Percentiles rank a stretch among this genome's conserved stretches.
Evolutionary conservation across 92 coral and sea anemone species (phyloP).

Genomic region (Zoanthus sociatus): DNA sequence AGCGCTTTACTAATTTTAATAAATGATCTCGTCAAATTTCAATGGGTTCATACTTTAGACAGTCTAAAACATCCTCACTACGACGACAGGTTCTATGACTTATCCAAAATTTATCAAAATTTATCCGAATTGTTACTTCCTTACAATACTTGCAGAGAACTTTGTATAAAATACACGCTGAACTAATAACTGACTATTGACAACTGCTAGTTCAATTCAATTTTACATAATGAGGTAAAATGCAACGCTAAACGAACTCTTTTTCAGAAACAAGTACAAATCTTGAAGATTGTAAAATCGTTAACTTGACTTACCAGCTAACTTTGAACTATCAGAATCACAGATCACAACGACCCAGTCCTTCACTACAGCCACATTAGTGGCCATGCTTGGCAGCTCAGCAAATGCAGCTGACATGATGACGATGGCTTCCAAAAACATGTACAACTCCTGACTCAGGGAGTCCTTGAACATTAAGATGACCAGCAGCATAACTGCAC

Average conservation of each 20-base stretch:
- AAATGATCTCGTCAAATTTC: too few relatives aligned
- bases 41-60: too few relatives aligned
- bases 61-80: too few relatives aligned
- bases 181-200: too few relatives aligned
- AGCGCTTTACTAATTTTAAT: too few relatives aligned
- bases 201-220: too few relatives aligned
- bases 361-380: conserved; percentile 95
- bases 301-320: conserved; percentile 78
- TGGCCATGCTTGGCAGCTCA: conserved; percentile 90
- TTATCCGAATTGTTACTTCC: neutral
- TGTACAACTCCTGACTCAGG: conserved; percentile 52
- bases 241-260: too few relatives aligned
- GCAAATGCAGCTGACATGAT: conserved; percentile 85
- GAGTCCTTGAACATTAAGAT: conserved; percentile 56
- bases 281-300: neutral
- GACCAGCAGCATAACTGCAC: conserved; percentile 78
- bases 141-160: too few relatives aligned
- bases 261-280: neutral
- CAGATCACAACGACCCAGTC: conserved; percentile 98
- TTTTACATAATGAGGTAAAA: too few relatives aligned
- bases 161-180: too few relatives aligned
- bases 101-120: too few relatives aligned
- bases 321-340: conserved; percentile 70
- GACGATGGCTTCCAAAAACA: conserved; percentile 67
- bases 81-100: too few relatives aligned